Evolutionary conservation across 1,140 invertebrate species (phyloP).

Genomic region (Drosophila suzukii): DNA sequence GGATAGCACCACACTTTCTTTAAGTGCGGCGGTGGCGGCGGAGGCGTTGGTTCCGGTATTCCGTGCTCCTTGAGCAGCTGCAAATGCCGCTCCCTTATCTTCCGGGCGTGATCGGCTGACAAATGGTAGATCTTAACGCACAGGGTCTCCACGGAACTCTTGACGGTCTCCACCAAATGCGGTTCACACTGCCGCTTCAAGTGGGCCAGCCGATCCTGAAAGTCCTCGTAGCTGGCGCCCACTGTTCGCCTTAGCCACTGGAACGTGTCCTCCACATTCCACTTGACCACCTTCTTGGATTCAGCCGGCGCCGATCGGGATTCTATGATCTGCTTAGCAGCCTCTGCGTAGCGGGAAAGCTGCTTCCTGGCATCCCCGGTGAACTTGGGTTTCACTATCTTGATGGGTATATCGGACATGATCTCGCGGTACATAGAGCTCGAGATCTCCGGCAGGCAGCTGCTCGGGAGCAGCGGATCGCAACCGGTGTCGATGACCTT

Average conservation of each 20-base stretch:
- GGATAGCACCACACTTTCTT: constrained; percentile 98
- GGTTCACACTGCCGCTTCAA: constrained; percentile 95
- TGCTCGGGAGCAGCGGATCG: constrained; percentile 95
- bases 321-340: constrained; percentile 98
- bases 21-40: constrained; percentile 88
- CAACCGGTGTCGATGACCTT: constrained; percentile 95
- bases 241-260: constrained; percentile 96
- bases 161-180: constrained; percentile 96
- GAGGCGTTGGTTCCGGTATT: constrained; percentile 90
- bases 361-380: constrained; percentile 98
- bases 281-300: constrained; percentile 98
- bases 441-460: constrained; percentile 96
- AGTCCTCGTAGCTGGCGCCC: constrained; percentile 98
- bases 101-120: constrained; percentile 95
- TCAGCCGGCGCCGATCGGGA: constrained; percentile 96
- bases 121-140: constrained; percentile 97
- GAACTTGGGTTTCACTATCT: constrained; percentile 96
- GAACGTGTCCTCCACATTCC: constrained; percentile 99
- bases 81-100: constrained; percentile 94
- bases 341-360: constrained; percentile 96
- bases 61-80: constrained; percentile 94
- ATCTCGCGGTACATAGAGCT: constrained; percentile 98
- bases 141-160: constrained; percentile 97
- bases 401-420: constrained; percentile 99
- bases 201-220: constrained; percentile 90